Conservation (phyloP, 2,113 vertebrate genomes). For the Vanacampus margaritifer region DNA sequence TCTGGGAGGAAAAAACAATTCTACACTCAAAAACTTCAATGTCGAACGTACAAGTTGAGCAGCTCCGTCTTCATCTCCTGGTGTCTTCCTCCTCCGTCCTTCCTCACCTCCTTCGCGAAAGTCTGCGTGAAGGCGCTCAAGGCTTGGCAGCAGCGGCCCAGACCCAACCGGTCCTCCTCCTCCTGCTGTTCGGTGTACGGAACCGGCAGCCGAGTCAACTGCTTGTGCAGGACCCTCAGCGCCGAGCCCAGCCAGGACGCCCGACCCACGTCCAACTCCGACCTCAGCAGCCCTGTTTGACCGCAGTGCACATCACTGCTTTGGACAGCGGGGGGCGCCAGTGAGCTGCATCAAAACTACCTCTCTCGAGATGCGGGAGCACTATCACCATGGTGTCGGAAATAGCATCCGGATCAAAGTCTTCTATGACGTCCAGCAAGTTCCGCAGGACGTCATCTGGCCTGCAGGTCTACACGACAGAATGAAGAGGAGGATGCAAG, state of each 20-base stretch:
- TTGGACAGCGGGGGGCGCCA: constrained; percentile 53
- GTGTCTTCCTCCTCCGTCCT: constrained; percentile 54
- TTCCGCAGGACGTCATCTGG: constrained; percentile 80
- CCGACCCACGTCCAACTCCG: constrained; percentile 77
- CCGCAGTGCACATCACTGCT: background rate
- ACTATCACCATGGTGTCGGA: constrained; percentile 77
- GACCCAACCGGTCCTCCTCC: constrained; percentile 75
- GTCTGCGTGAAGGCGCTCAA: constrained; percentile 77
- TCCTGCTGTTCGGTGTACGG: constrained; percentile 85
- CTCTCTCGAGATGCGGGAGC: constrained; percentile 84
- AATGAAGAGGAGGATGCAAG: background rate
- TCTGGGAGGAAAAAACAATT: background rate
- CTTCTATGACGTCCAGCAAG: constrained; percentile 82
- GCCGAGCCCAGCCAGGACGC: constrained; percentile 77
- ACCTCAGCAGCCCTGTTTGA: constrained; percentile 76
- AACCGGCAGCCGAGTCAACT: constrained; percentile 83
- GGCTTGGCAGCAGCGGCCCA: constrained; percentile 81
- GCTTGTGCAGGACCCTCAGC: constrained; percentile 81
- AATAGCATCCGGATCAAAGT: constrained; percentile 75
- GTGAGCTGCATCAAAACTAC: constrained; percentile 56
- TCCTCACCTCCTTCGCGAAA: constrained; percentile 79
- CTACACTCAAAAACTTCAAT: no score
- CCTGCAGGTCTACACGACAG: constrained; percentile 78
- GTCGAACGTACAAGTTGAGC: constrained; percentile 83
- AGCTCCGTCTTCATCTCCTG: constrained; percentile 80